Evolutionary conservation across 2,888 invertebrate genomes (phyloP), one percentile per base, ranked within the genome.

Genomic region (Temnothorax rugatulus): DNA sequence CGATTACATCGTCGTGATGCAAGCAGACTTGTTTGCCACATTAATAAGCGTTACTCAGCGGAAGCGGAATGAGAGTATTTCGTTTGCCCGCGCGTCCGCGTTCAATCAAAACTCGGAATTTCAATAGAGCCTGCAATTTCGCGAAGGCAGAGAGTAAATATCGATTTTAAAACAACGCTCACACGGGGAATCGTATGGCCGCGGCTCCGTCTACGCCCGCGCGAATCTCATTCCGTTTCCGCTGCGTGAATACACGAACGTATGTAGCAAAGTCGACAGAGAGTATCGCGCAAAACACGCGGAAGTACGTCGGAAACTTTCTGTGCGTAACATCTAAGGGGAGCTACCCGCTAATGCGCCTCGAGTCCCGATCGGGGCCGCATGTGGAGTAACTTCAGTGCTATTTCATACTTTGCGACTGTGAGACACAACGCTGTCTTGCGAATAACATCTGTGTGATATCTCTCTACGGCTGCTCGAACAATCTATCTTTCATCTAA

Each of bases 401-500:
- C 47, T 61, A 79, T 79, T 73, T 79, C 79, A 79, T 71, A 81
- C 59, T 71, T 73, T 59, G 59, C 34, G 74, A 25, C 47, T 81
- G 13, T 13, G 74, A 44, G 44, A 73, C 74, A 73, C 34, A 59
- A 59, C 21, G 44, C 38, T 66, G 54, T 57, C 54, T 79, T 77
- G n/a, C n/a, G 54, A 54, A 68, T 69, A 54, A 68, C 77, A 54
- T 57, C 74, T 73, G 77, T 66, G 77, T 68, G 54, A 54, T 68
- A 54, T 68, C 68, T 69, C 25, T 77, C 54, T 68, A 77, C 66
- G 18, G 52, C 54, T 57, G 69, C 71, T 57, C 34, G 57, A 21
- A 71, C 73, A 59, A 59, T 71, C 34, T 79, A 79, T 79, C 69
- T 59, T 59, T 69, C 79, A 41, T 73, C 74, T 73, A 81, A 81